Conservation (phyloP, 2,888 invertebrate species). For the Priocnemis perturbator region DNA sequence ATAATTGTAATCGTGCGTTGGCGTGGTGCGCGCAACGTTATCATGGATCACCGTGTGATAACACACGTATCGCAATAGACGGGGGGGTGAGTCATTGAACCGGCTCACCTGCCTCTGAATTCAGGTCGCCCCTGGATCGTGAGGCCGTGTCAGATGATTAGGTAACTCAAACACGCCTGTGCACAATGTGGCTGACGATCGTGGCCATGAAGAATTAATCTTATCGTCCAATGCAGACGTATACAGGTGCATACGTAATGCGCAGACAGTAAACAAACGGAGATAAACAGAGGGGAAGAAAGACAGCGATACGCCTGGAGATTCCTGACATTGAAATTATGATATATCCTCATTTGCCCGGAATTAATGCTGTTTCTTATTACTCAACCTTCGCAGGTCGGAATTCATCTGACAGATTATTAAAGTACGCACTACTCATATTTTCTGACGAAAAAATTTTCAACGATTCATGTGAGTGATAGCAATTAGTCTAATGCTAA, state of each 20-base stretch:
- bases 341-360: no score
- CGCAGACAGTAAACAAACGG: not conserved
- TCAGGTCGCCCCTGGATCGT: slow-evolving; percentile 13
- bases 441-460: no score
- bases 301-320: no score
- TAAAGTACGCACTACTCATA: no score
- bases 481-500: no score
- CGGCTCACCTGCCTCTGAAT: slow-evolving; percentile 6
- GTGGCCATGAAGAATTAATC: slow-evolving; percentile 4
- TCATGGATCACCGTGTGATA: slow-evolving; percentile 42
- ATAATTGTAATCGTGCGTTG: slow-evolving; percentile 48
- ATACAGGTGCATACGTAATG: not conserved
- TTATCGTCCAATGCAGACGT: not conserved
- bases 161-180: not conserved
- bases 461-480: no score
- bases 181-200: not conserved
- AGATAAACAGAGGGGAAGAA: no score
- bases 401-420: no score
- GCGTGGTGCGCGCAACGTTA: slow-evolving; percentile 34
- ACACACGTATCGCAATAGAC: slow-evolving; percentile 31
- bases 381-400: no score
- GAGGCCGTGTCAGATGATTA: not conserved
- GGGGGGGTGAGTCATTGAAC: slow-evolving; percentile 1
- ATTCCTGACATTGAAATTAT: no score
- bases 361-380: no score